A percentile compares a stretch with the other conserved stretches of the same genome.
phyloP scores from a whole-genome alignment of 2,113 vertebrate genomes.

The Gobio gobio region DNA sequence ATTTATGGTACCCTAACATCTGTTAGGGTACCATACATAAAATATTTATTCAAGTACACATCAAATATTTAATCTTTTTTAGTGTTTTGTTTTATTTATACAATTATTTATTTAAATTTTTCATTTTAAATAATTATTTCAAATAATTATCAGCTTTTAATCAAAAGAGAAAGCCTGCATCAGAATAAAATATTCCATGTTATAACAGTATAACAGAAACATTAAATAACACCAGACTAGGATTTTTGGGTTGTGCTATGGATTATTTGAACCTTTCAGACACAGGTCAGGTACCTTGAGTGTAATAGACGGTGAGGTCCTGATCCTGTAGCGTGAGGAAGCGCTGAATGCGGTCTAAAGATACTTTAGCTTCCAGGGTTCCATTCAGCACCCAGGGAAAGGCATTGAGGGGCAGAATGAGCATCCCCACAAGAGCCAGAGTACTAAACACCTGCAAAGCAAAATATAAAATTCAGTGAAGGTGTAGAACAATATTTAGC shows the following conservation, averaged over 20 bases:
- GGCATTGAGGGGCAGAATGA: conserved; percentile 90
- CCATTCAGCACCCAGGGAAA: conserved; percentile 96
- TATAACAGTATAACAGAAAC: neutral
- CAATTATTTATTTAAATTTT: too few species aligned
- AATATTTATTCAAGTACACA: too few species aligned
- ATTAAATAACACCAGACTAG: neutral
- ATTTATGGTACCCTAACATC: too few species aligned
- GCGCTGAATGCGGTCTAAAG: conserved; percentile 88
- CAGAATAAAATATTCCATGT: too few species aligned
- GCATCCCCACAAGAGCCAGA: conserved; percentile 89
- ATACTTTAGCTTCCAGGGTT: conserved; percentile 92
- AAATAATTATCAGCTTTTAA: too few species aligned
- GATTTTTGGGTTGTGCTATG: neutral
- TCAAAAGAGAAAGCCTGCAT: too few species aligned
- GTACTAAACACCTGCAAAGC: conserved; percentile 90
- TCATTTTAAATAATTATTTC: too few species aligned
- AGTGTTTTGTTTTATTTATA: too few species aligned
- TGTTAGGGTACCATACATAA: too few species aligned
- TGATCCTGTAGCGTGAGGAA: conserved; percentile 87
- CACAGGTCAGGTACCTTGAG: conserved; percentile 68
- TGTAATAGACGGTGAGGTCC: conserved; percentile 84
- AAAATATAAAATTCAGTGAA: neutral
- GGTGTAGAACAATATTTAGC: neutral
- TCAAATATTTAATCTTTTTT: too few species aligned
- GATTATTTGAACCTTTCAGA: neutral